phyloP scores from a whole-genome alignment of 1,140 invertebrate species.

The Rhyzopertha dominica region DNA sequence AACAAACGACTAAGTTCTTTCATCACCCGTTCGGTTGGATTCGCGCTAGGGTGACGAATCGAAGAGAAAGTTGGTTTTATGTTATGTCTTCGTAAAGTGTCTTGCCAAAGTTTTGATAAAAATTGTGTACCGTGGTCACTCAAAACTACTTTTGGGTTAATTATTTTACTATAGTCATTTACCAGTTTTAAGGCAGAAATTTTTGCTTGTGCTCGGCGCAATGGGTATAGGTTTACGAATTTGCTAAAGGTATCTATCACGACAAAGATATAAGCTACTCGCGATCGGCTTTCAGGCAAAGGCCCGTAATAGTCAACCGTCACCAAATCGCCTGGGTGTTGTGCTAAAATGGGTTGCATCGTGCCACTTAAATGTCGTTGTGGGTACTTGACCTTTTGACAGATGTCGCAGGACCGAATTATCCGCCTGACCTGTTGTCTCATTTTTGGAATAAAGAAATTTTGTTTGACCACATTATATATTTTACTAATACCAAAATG shows the following conservation, averaged over 20 bases:
- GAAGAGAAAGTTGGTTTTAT: conserved; percentile 30
- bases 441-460: conserved; percentile 34
- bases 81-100: conserved; percentile 15
- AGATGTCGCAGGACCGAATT: conserved; percentile 24
- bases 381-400: conserved; percentile 17
- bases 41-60: conserved; percentile 33
- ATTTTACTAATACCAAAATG: conserved; percentile 39
- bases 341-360: conserved; percentile 15
- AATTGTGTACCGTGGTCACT: conserved; percentile 29
- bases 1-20: conserved; percentile 34
- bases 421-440: conserved; percentile 16
- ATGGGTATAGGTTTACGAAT: conserved; percentile 35
- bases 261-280: conserved; percentile 32
- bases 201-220: conserved; percentile 30
- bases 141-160: conserved; percentile 19
- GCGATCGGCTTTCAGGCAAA: conserved; percentile 22
- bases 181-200: conserved; percentile 19
- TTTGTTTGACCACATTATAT: conserved; percentile 26
- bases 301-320: conserved; percentile 38
- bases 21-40: conserved; percentile 34
- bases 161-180: conserved; percentile 16
- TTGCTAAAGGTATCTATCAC: conserved; percentile 39
- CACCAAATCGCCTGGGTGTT: conserved; percentile 30
- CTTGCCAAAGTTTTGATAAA: conserved; percentile 18
- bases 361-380: neutral